phyloP scores from a whole-genome alignment of 2,797 vertebrate species.

The Neosalanx taihuensis region DNA sequence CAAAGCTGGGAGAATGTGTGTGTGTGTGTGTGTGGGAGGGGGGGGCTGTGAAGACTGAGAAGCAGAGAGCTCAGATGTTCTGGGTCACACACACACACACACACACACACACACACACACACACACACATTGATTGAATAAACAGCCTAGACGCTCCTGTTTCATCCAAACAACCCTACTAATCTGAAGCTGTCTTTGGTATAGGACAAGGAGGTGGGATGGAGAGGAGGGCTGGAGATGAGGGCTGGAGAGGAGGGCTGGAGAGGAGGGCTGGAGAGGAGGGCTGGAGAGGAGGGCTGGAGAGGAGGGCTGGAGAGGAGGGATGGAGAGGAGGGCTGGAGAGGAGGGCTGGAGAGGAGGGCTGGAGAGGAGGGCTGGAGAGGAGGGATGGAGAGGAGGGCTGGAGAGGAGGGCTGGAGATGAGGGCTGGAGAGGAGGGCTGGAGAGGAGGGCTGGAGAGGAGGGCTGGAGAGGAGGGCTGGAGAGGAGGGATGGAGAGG shows the following conservation, averaged over 20 bases:
- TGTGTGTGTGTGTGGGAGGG: not conserved
- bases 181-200: not conserved
- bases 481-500: not conserved
- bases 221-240: not conserved
- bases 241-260: not conserved
- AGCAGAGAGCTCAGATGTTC: not conserved
- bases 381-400: too few relatives aligned
- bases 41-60: conserved; percentile 15
- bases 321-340: not conserved
- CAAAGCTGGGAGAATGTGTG: not conserved
- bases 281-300: not conserved
- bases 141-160: not conserved
- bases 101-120: not conserved
- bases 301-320: not conserved
- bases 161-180: not conserved
- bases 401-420: not conserved
- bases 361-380: not conserved
- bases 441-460: not conserved
- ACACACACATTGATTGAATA: conserved; percentile 1
- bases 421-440: not conserved
- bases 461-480: too few relatives aligned
- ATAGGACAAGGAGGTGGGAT: not conserved
- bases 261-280: too few relatives aligned
- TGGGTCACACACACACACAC: not conserved
- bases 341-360: too few relatives aligned